Evolutionary conservation across 2,797 vertebrate genomes (phyloP).

Genomic region (Sphenopsis melanotis): DNA sequence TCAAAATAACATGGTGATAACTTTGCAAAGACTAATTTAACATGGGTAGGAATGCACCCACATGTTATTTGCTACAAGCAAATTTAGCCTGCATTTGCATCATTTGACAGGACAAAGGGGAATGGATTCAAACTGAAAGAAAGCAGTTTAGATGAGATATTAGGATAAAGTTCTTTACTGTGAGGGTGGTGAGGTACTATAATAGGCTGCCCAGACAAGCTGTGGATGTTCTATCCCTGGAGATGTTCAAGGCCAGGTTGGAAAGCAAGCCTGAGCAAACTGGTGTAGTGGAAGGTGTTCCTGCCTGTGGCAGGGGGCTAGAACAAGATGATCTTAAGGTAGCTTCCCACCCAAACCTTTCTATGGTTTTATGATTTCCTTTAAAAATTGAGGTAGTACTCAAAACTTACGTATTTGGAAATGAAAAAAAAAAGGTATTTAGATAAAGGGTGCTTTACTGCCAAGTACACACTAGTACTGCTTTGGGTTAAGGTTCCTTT

Average conservation of each 20-base stretch:
- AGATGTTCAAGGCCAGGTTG: background rate
- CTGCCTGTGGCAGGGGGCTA: accelerated
- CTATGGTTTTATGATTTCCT: background rate
- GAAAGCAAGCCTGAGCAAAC: background rate
- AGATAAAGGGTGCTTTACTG: background rate
- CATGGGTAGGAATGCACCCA: background rate
- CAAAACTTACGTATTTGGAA: background rate
- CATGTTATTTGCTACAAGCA: background rate
- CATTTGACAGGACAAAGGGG: background rate
- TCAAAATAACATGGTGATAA: background rate
- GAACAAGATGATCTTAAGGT: background rate
- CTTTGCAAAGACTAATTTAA: background rate
- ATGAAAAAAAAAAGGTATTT: background rate
- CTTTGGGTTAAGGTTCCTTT: background rate
- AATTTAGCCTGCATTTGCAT: background rate
- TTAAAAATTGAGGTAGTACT: background rate
- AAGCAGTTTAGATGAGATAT: background rate
- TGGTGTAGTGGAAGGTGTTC: background rate
- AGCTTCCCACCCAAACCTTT: background rate
- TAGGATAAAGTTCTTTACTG: background rate
- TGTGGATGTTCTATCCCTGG: background rate
- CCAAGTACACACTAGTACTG: background rate
- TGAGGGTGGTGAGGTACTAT: background rate
- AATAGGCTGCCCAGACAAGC: background rate
- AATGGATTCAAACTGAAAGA: background rate